These are phyloP conservation scores for Antidorcas marsupialis DNA, from an alignment of 2,113 vertebrate species.

Conservation along the genomic window DNA sequence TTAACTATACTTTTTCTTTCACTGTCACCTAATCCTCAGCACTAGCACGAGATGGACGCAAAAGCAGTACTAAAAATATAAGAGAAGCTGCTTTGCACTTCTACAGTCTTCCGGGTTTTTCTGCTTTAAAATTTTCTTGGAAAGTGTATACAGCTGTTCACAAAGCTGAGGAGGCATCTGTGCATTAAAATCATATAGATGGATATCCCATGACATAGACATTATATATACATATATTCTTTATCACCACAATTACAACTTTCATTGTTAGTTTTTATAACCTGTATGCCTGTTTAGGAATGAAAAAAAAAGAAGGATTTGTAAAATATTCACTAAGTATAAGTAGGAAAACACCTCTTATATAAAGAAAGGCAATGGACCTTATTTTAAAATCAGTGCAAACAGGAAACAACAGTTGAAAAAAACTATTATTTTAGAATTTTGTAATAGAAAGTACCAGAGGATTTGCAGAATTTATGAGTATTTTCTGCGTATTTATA, in stretches of 20 bases:
- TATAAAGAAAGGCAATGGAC: not conserved
- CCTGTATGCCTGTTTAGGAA: not conserved
- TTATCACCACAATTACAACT: not conserved
- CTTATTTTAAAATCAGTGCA: not conserved
- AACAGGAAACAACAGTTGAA: not conserved
- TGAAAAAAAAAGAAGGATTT: not conserved
- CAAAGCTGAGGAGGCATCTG: not conserved
- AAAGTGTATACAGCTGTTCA: not conserved
- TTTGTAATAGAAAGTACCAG: not conserved
- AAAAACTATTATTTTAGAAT: not conserved
- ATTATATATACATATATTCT: not conserved
- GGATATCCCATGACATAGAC: not conserved
- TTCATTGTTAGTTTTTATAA: not conserved
- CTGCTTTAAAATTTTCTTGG: not conserved
- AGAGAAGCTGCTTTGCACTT: not conserved
- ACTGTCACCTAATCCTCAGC: slow-evolving; percentile 6
- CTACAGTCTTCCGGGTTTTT: not conserved
- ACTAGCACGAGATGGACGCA: not conserved
- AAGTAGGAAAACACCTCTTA: not conserved
- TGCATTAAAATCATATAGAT: not conserved
- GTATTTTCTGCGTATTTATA: not conserved
- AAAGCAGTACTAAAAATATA: not conserved
- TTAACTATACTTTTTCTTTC: not conserved
- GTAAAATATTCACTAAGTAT: not conserved
- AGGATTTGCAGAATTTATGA: not conserved